Percentiles rank a stretch among this genome's conserved stretches.
These are phyloP conservation scores for Lymantria dispar DNA, from an alignment of 2,888 invertebrate species.

Conservation along the genomic window DNA sequence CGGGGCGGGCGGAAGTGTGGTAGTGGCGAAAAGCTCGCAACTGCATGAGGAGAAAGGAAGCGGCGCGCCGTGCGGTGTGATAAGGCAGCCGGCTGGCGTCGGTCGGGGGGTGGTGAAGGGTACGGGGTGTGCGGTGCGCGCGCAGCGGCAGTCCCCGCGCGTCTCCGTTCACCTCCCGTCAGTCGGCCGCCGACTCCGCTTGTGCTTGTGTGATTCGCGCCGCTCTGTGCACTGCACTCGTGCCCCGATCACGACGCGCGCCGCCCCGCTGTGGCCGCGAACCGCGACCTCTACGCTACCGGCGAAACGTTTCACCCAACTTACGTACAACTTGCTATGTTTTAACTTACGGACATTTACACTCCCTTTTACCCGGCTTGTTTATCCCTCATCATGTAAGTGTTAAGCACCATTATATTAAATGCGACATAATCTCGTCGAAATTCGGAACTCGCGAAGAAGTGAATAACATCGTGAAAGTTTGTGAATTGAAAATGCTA, in stretches of 20 bases:
- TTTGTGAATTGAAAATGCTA: constrained; percentile 66
- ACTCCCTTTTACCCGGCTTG: constrained; percentile 79
- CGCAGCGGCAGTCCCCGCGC: constrained; percentile 66
- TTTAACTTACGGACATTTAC: constrained; percentile 76
- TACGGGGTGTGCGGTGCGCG: constrained; percentile 41
- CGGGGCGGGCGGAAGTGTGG: constrained; percentile 78
- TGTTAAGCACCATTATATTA: constrained; percentile 76
- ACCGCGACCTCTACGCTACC: constrained; percentile 84
- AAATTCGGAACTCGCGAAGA: constrained; percentile 77
- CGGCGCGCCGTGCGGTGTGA: constrained; percentile 76
- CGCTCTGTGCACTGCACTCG: constrained; percentile 81
- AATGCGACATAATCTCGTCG: constrained; percentile 64
- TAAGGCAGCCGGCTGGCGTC: constrained; percentile 77
- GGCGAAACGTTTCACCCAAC: constrained; percentile 78
- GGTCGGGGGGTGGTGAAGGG: constrained; percentile 50
- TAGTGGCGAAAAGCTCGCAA: constrained; percentile 80
- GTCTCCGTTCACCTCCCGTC: constrained; percentile 72
- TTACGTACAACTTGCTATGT: constrained; percentile 78
- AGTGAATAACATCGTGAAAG: constrained; percentile 65
- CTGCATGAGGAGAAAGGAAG: constrained; percentile 82
- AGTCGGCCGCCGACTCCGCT: constrained; percentile 84
- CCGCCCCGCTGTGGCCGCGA: constrained; percentile 83
- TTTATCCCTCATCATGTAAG: constrained; percentile 81
- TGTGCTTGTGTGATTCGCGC: constrained; percentile 83
- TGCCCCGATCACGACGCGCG: constrained; percentile 81